Base-by-base conservation (phyloP, 2,797 vertebrate species). In the Pteronotus mesoamericanus region DNA sequence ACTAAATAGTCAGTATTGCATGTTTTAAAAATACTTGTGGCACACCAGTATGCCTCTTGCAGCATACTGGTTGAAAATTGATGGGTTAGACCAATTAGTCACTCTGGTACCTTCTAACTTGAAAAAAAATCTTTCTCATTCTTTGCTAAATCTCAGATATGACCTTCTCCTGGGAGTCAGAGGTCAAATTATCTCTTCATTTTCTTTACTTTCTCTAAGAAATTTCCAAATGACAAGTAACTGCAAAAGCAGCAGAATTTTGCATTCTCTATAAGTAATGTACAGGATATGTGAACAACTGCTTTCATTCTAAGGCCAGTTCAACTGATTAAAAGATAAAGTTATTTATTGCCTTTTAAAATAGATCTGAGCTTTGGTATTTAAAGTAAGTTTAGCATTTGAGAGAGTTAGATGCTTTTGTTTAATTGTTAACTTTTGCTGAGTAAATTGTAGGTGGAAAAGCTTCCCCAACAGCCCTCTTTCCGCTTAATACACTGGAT, bases 221-320 rank as follows among this genome's bases (percentile, higher is more conserved):
- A 97, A 92, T 93, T 95, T n/a, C 26, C 79, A 91, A 94, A 90
- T 79, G 72, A 95, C 80, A 86, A 48, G 14, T 94, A 59, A 80
- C 94, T 82, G 6, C 39, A 94, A 37, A 95, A 66, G 39, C 53
- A 91, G 51, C 57, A 94, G 26, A 79, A 95, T 88, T 96, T 84
- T 93, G 12, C 39, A 79, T 96, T 94, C 37, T 95, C 61, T 95
- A 8, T 86, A 86, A 96, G 87, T 92, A 91, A 79, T 92, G 34
- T 87, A 89, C 11, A 86, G 55, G 84, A 77, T 84, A 64, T n/a
- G 16, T 94, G 79, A 82, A 75, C 42, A 92, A 71, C 84, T 37
- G 21, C 8, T 93, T 91, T 89, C 66, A 72, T 95, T 78, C 32
- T 93, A 57, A 96, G 53, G 22, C 82, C 59, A 92, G 26, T 51